Base-by-base conservation (phyloP, 2,888 invertebrate genomes). In the Helobdella robusta region DNA sequence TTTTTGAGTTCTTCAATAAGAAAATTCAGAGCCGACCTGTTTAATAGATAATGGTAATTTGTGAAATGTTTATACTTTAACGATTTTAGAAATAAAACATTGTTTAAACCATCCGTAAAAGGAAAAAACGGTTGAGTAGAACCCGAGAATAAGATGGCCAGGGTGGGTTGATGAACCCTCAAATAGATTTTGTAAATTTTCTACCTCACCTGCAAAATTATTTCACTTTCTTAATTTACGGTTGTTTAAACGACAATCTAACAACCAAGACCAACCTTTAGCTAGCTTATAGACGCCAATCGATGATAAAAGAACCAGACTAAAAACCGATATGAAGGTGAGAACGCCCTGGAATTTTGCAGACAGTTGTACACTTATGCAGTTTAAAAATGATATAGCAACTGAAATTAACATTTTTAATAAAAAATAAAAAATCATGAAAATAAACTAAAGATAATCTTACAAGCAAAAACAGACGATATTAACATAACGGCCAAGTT, bases 221-320 rank as follows among this genome's bases (percentile, higher is more conserved):
- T 59, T 23, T 35, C 20, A 59, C 6, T 28, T 6, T 58, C n/a
- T 11, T 25, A 25, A 25, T 28, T n/a, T n/a, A n/a, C n/a, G n/a
- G 23, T 58, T 58, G 30, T 28, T 28, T 20, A 58, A 6, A 6
- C 11, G 28, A 58, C 6, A 65, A 73, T 73, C 15, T 72, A 71
- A 4, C 67, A 66, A 1, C 70, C 68, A 68, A 54, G 34, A 46
- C 20, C 83, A 80, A 88, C 94, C 93, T 75, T 83, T 80, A 72
- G 81, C 84, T 0, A 98, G 84, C 77, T 91, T 89, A 77, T 88
- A 88, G 58, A 86, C 82, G 64, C 97, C 97, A 4, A 92, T 88
- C 11, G 86, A 85, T 72, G 95, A 93, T 77, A 98, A 93, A 77
- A 91, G 68, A 11, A 73, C 8, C 2, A 77, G 71, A 15, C 76